Conservation (phyloP, 2,797 vertebrate genomes). For the Phoeniculus purpureus region DNA sequence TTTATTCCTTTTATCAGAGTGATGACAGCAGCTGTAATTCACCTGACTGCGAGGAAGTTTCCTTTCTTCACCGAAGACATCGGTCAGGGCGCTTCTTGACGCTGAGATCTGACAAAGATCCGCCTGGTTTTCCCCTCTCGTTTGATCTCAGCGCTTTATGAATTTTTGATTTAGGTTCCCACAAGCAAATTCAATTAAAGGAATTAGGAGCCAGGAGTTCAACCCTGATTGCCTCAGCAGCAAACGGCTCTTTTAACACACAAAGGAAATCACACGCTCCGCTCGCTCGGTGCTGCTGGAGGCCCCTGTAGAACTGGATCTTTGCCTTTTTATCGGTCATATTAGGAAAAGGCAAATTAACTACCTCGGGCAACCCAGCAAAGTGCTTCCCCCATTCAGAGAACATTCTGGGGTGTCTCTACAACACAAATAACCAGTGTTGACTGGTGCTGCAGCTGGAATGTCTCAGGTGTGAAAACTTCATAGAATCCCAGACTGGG, state of each 20-base stretch:
- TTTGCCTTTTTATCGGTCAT: neutral
- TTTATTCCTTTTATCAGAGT: constrained; percentile 58
- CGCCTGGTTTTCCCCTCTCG: constrained; percentile 12
- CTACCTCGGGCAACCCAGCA: neutral
- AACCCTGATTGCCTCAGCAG: constrained; percentile 4
- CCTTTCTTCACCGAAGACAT: constrained; percentile 35
- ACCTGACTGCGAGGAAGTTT: constrained; percentile 33
- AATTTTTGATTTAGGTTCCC: constrained; percentile 57
- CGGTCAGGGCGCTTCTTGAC: neutral
- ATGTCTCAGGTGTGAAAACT: no score
- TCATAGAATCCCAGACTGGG: no score
- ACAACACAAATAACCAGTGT: neutral
- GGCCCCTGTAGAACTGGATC: neutral
- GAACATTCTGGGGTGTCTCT: neutral
- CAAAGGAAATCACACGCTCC: neutral
- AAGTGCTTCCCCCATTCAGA: neutral
- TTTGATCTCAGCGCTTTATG: constrained; percentile 47
- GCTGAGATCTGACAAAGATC: constrained; percentile 26
- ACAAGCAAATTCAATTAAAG: constrained; percentile 54
- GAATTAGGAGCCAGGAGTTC: constrained; percentile 33
- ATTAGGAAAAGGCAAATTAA: neutral
- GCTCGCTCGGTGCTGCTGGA: neutral
- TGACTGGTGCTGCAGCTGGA: fast-evolving
- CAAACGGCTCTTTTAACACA: constrained; percentile 38
- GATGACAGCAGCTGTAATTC: constrained; percentile 53